phyloP scores from a whole-genome alignment of 1,140 invertebrate genomes.

The Brachionus sp. region DNA sequence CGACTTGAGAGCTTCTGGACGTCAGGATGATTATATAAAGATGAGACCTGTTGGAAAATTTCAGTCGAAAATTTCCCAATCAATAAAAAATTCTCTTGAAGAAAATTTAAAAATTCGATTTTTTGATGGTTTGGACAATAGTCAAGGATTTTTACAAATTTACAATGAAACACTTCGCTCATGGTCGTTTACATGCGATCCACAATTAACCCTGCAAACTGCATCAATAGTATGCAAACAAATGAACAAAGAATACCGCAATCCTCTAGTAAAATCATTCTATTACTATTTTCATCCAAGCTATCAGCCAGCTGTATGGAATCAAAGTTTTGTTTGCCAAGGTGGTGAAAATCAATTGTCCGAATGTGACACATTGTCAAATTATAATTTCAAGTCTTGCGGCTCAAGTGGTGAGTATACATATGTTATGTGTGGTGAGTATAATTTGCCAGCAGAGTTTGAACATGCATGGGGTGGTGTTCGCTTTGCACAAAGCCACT shows the following conservation, averaged over 20 bases:
- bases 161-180: slow-evolving; percentile 89
- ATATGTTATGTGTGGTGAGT: not conserved
- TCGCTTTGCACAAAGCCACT: slow-evolving; percentile 23
- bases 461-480: slow-evolving; percentile 45
- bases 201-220: slow-evolving; percentile 68
- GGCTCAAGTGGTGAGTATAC: not conserved
- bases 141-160: slow-evolving; percentile 79
- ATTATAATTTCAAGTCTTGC: not conserved
- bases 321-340: slow-evolving; percentile 42
- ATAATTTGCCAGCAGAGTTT: not conserved
- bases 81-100: not conserved
- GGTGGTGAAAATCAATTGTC: not conserved
- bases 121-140: not conserved
- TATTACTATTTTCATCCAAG: slow-evolving; percentile 26
- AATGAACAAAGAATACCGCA: slow-evolving; percentile 33
- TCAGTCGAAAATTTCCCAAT: not conserved
- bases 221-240: slow-evolving; percentile 39
- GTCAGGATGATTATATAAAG: slow-evolving; percentile 69
- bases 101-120: slow-evolving; percentile 1
- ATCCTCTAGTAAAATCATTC: slow-evolving; percentile 14
- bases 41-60: slow-evolving; percentile 48
- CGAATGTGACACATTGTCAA: slow-evolving; percentile 32
- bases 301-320: slow-evolving; percentile 41
- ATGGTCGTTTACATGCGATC: slow-evolving; percentile 94
- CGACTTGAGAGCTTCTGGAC: slow-evolving; percentile 77